These are phyloP conservation scores for Eurytoma adleriae DNA, from an alignment of 2,888 invertebrate genomes.

Conservation along the genomic window DNA sequence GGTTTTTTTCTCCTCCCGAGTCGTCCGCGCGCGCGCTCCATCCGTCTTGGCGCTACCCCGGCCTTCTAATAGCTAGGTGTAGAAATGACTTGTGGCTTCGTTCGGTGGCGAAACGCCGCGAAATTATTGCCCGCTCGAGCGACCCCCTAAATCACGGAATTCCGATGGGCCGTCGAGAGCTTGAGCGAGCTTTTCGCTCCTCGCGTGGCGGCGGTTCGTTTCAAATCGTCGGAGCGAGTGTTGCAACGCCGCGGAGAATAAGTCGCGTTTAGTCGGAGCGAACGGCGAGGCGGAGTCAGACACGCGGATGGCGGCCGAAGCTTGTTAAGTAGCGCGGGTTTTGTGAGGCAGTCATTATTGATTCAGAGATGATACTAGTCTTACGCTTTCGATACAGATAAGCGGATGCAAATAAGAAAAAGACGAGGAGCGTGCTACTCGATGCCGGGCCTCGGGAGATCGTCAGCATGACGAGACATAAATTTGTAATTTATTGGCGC, in stretches of 20 bases:
- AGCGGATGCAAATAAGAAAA: conserved; percentile 35
- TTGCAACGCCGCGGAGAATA: conserved; percentile 23
- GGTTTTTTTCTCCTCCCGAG: neutral
- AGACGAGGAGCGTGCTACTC: conserved; percentile 11
- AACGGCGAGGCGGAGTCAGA: conserved; percentile 19
- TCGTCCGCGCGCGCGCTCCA: conserved; percentile 17
- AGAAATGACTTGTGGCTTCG: conserved; percentile 74
- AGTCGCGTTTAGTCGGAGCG: conserved; percentile 22
- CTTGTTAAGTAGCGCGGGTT: conserved; percentile 9
- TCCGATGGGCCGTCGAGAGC: conserved; percentile 55
- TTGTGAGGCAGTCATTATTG: conserved; percentile 30
- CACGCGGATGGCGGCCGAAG: conserved; percentile 13
- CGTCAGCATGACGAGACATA: conserved; percentile 50
- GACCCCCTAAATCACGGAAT: conserved; percentile 70
- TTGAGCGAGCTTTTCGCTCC: conserved; percentile 64
- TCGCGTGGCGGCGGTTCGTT: too few species aligned
- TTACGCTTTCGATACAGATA: conserved; percentile 46
- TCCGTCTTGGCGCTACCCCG: neutral
- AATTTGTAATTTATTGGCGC: conserved; percentile 55
- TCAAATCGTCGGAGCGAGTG: neutral
- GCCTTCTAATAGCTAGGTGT: conserved; percentile 73
- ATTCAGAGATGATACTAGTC: conserved; percentile 49
- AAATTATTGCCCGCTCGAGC: conserved; percentile 70
- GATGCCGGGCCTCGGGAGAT: conserved; percentile 10
- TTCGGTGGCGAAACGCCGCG: conserved; percentile 68